phyloP scores from a whole-genome alignment of 1,140 invertebrate genomes.

The Apis dorsata region DNA sequence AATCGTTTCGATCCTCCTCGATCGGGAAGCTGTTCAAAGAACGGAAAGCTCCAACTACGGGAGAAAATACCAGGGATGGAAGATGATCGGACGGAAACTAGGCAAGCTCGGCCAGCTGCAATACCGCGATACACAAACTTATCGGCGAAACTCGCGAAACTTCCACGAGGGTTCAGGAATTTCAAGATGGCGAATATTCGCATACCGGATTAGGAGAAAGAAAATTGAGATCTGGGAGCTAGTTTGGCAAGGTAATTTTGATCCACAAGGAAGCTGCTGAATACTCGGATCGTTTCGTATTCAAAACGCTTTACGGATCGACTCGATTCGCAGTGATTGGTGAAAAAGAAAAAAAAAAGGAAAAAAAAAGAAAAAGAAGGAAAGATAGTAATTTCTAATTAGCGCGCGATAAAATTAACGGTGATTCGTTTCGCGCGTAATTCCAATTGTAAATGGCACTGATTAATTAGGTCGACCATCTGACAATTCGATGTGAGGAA shows the following conservation, averaged over 20 bases:
- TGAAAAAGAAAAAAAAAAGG: too few relatives aligned
- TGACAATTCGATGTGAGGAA: slow-evolving; percentile 59
- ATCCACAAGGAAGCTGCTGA: too few relatives aligned
- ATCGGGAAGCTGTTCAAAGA: neutral
- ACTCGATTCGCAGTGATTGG: too few relatives aligned
- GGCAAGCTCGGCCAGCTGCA: slow-evolving; percentile 67
- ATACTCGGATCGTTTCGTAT: too few relatives aligned
- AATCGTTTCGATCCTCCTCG: neutral
- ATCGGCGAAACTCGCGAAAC: slow-evolving; percentile 66
- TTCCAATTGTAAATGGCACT: slow-evolving; percentile 56
- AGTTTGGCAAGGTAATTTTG: too few relatives aligned
- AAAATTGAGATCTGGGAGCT: neutral
- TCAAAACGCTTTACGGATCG: too few relatives aligned
- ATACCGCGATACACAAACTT: slow-evolving; percentile 73
- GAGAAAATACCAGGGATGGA: neutral
- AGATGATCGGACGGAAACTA: slow-evolving; percentile 57
- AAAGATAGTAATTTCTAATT: slow-evolving; percentile 20
- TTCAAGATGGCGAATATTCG: slow-evolving; percentile 68
- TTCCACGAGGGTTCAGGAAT: slow-evolving; percentile 64
- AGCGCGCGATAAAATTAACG: slow-evolving; percentile 37
- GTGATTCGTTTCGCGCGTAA: slow-evolving; percentile 42
- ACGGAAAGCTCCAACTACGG: neutral
- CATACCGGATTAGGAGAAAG: slow-evolving; percentile 60
- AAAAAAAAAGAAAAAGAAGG: too few relatives aligned
- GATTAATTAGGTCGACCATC: slow-evolving; percentile 64